Evolutionary conservation across 2,113 vertebrate species (phyloP).

Genomic region (Nerophis ophidion): DNA sequence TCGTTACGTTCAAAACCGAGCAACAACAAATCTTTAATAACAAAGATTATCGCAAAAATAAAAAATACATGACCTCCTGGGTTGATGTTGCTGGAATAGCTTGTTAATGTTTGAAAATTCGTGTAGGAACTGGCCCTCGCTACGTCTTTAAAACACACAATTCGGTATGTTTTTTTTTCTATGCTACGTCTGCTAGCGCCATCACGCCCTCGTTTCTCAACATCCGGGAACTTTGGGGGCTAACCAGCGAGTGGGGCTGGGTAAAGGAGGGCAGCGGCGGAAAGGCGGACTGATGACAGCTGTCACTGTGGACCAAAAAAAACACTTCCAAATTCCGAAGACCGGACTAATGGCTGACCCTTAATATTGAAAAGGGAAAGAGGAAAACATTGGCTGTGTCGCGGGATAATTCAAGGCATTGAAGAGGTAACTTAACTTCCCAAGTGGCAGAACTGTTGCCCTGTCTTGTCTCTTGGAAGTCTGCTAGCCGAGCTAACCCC

Average conservation of each 20-base stretch:
- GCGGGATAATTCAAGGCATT: conserved; percentile 15
- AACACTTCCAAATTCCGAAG: conserved; percentile 33
- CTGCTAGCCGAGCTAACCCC: conserved; percentile 49
- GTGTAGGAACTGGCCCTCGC: background rate
- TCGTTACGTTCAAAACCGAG: too few species aligned
- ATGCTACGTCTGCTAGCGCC: conserved; percentile 41
- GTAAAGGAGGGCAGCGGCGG: conserved; percentile 33
- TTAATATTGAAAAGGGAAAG: conserved; percentile 21
- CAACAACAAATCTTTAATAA: background rate
- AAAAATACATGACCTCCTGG: background rate
- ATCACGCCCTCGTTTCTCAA: conserved; percentile 52
- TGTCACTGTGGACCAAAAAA: conserved; percentile 67
- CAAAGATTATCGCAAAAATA: background rate
- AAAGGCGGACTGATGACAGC: conserved; percentile 65
- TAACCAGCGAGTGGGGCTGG: conserved; percentile 40
- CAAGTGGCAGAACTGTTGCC: conserved; percentile 35
- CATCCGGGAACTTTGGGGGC: conserved; percentile 56
- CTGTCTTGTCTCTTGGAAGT: conserved; percentile 36
- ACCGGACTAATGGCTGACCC: conserved; percentile 39
- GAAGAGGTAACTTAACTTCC: conserved; percentile 27
- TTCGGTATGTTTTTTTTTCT: conserved; percentile 16
- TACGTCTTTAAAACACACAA: background rate
- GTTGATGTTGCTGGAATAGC: background rate
- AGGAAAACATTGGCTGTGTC: conserved; percentile 10
- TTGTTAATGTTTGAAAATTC: background rate